Percentiles rank a stretch among this genome's conserved stretches.
Conservation (phyloP, 1,140 invertebrate species). For the Thaumetopoea pityocampa region DNA sequence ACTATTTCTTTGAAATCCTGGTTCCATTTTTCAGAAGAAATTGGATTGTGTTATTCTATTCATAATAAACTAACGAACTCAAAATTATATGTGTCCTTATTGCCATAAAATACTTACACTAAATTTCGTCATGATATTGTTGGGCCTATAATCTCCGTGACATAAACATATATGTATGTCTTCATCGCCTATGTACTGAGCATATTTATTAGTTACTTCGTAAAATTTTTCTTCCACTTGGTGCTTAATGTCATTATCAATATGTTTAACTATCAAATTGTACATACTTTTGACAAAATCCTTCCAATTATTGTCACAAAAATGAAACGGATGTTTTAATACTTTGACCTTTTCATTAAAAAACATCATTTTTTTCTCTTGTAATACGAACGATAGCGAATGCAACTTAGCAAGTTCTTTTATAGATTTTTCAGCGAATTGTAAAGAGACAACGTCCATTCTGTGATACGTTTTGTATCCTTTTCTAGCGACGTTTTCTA, state of each 20-base stretch:
- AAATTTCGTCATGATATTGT: conserved; percentile 33
- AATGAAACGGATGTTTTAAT: conserved; percentile 30
- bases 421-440: conserved; percentile 38
- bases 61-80: conserved; percentile 19
- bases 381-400: conserved; percentile 39
- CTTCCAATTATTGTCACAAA: conserved; percentile 32
- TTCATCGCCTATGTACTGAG: conserved; percentile 26
- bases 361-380: conserved; percentile 33
- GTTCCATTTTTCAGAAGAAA: conserved; percentile 28
- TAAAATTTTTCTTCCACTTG: conserved; percentile 28
- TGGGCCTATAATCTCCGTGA: conserved; percentile 36
- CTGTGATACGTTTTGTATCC: conserved; percentile 35
- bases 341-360: conserved; percentile 38
- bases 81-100: too few species aligned
- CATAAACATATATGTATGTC: conserved; percentile 20
- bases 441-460: conserved; percentile 34
- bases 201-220: conserved; percentile 26
- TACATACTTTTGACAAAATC: conserved; percentile 30
- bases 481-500: conserved; percentile 42
- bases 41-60: conserved; percentile 16
- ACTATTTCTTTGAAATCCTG: not conserved
- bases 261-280: conserved; percentile 16
- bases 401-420: conserved; percentile 53
- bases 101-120: conserved; percentile 26
- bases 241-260: conserved; percentile 28